These are phyloP conservation scores for Leucophenga maculata DNA, from an alignment of 2,888 invertebrate genomes.

Conservation along the genomic window DNA sequence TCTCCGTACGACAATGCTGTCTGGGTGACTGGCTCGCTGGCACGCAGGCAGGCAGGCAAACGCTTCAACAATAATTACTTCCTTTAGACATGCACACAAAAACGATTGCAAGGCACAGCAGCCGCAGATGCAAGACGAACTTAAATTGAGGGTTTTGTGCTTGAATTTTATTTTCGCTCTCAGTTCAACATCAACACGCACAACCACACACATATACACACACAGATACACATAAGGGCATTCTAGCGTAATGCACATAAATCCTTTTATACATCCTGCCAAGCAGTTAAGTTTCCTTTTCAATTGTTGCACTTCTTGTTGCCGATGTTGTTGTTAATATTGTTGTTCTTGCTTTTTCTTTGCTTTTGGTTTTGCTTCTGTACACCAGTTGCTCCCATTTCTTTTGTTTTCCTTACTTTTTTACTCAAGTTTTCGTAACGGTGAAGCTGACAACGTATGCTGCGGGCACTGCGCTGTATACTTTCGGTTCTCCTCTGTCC, in stretches of 20 bases:
- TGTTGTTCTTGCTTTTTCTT: neutral
- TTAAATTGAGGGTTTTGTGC: no score
- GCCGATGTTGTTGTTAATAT: neutral
- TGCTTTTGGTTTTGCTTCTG: slow-evolving; percentile 1
- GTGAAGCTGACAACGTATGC: neutral
- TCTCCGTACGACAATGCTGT: no score
- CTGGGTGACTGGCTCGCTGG: no score
- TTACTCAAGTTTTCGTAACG: neutral
- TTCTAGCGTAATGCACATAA: slow-evolving; percentile 6
- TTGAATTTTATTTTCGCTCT: no score
- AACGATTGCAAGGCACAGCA: no score
- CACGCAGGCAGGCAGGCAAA: no score
- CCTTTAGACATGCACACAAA: no score
- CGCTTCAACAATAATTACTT: no score
- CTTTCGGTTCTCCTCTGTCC: neutral
- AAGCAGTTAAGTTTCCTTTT: slow-evolving; percentile 26
- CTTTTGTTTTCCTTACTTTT: neutral
- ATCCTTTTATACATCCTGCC: slow-evolving; percentile 23
- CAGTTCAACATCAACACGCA: no score
- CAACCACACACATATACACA: no score
- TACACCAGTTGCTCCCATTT: neutral
- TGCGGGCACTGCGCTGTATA: neutral
- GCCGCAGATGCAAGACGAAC: no score
- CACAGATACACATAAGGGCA: no score
- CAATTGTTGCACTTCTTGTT: slow-evolving; percentile 9